Conservation (phyloP, 2,113 vertebrate genomes). For the Prolemur simus region DNA sequence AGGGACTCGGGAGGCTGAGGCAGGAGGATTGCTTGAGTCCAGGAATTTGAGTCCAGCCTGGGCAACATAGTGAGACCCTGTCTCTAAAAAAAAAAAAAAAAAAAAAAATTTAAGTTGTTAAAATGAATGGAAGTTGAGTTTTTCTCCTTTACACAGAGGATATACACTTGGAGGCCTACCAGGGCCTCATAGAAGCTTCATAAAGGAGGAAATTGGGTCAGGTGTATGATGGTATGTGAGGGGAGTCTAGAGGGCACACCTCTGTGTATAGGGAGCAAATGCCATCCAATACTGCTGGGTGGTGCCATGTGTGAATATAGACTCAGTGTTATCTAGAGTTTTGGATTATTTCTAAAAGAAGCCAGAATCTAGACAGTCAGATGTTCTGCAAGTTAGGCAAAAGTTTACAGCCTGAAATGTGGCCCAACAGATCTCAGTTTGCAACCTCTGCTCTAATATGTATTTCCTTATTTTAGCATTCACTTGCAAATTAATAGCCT, state of each 20-base stretch:
- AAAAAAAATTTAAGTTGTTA: not conserved
- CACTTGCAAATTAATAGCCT: not conserved
- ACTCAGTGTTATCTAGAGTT: not conserved
- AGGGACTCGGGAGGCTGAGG: too few relatives aligned
- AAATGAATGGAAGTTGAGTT: not conserved
- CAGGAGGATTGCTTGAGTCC: too few relatives aligned
- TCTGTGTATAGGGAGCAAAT: not conserved
- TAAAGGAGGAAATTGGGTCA: not conserved
- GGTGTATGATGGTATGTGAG: not conserved
- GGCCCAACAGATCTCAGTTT: not conserved
- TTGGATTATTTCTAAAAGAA: not conserved
- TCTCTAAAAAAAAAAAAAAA: too few relatives aligned
- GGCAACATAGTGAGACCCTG: too few relatives aligned
- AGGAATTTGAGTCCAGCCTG: too few relatives aligned
- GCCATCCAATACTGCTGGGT: fast-evolving
- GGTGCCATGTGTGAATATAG: fast-evolving
- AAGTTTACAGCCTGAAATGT: not conserved
- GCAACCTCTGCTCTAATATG: not conserved
- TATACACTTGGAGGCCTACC: not conserved
- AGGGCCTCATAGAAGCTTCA: not conserved
- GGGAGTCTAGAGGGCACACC: not conserved
- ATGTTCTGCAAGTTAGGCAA: not conserved
- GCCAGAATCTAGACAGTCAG: not conserved
- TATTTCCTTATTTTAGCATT: not conserved
- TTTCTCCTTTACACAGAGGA: not conserved